Base-by-base conservation (phyloP, 2,888 invertebrate species). In the Pseudococcus viburni region DNA sequence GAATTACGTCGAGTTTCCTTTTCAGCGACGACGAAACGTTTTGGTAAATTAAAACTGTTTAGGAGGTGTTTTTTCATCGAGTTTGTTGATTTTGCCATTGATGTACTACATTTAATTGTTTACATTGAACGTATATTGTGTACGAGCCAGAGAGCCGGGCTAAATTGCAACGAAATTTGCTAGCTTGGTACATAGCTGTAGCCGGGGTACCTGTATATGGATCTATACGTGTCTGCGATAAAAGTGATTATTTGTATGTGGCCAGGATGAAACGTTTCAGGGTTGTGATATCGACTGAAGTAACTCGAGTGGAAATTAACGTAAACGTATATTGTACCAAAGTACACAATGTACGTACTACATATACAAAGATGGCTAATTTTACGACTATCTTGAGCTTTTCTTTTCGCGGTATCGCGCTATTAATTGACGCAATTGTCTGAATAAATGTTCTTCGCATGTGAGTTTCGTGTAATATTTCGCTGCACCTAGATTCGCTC, bases 1-100 rank as follows among this genome's bases (percentile, higher is more conserved):
- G 80, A 83, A 83, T 83, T 83, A 83, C 80, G 80, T 46, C 80
- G 80, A 46, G 80, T 46, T 83, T 83, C 80, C 80, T 83, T 83
- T 46, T 83, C 80, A 83, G 1, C 77, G 33, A 83, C 39, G 42
- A 80, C 80, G 80, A 83, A 83, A 83, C 42, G 80, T 83, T 83
- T 83, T 46, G 80, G 46, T 83, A 46, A 83, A 83, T 83, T 42
- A 46, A 83, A 83, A 83, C 80, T 83, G 46, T 83, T 83, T 83
- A 83, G 80, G 80, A 83, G 80, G 80, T 46, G 42, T 83, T 83
- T 83, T 83, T 83, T 46, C 42, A n/a, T 42, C 80, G 80, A 83
- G 80, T 42, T 83, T 83, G 80, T 83, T 83, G 80, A 83, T 83
- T 83, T 83, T 46, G 19, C 46, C 12, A 83, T 83, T 46, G 80